phyloP scores from a whole-genome alignment of 2,113 vertebrate genomes.

The Propithecus coquereli region DNA sequence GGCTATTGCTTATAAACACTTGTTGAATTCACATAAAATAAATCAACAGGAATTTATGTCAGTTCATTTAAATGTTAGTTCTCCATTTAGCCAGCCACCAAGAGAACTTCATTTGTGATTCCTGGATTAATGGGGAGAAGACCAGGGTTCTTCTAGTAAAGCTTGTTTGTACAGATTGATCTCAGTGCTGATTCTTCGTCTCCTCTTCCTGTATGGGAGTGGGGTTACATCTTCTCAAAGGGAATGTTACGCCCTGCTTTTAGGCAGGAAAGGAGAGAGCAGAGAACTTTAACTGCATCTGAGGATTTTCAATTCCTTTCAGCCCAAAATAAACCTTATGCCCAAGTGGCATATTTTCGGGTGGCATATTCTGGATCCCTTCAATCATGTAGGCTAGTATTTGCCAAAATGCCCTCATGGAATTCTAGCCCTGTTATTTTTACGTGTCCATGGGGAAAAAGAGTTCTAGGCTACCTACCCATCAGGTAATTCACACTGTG shows the following conservation, averaged over 20 bases:
- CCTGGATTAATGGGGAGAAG: neutral
- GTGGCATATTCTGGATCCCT: neutral
- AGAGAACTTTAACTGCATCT: neutral
- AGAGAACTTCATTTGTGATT: neutral
- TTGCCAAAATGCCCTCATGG: neutral
- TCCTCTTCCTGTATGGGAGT: neutral
- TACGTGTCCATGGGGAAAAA: neutral
- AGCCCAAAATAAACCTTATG: neutral
- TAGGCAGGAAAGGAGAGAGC: neutral
- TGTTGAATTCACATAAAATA: neutral
- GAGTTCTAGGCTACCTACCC: neutral
- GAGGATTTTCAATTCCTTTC: neutral
- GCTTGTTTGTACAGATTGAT: neutral
- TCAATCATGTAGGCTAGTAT: neutral
- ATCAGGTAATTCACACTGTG: neutral
- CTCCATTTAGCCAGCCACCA: neutral
- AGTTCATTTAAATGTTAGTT: neutral
- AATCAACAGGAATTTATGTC: neutral
- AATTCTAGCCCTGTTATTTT: neutral
- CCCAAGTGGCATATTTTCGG: neutral
- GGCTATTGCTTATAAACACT: neutral
- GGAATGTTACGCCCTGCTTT: neutral
- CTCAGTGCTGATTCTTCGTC: neutral
- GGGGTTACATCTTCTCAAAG: too few species aligned
- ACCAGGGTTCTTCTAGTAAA: neutral